Conservation (phyloP, 2,797 vertebrate genomes). For the Syngnathus acus region DNA sequence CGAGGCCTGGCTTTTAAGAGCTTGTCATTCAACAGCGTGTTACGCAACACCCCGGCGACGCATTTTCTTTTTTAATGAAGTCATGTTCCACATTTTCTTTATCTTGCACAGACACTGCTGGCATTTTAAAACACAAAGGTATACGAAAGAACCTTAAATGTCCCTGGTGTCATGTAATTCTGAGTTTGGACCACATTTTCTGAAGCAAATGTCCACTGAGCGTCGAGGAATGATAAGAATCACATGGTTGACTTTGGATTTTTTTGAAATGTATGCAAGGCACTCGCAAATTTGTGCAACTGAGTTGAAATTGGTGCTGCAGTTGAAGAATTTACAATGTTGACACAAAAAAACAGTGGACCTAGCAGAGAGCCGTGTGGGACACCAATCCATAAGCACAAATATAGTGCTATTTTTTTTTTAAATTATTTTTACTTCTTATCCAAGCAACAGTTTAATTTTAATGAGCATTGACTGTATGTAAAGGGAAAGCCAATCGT, state of each 20-base stretch:
- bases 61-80: no score
- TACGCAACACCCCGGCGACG: conserved; percentile 15
- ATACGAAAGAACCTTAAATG: no score
- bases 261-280: no score
- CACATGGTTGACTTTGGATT: no score
- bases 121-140: neutral
- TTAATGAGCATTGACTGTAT: neutral
- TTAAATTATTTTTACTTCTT: neutral
- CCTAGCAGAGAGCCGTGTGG: neutral
- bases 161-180: no score
- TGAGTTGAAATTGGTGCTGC: neutral
- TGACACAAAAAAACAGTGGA: neutral
- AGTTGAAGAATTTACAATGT: neutral
- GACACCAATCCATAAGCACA: neutral
- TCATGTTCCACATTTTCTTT: neutral
- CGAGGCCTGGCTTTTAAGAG: conserved; percentile 23
- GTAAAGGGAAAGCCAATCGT: neutral
- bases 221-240: no score
- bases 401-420: no score
- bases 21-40: conserved; percentile 48
- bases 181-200: no score
- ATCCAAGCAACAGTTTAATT: neutral
- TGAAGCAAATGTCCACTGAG: no score
- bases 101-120: neutral
- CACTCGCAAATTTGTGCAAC: no score